These are phyloP conservation scores for Sebastes minor DNA, from an alignment of 2,797 vertebrate genomes.

Conservation along the genomic window DNA sequence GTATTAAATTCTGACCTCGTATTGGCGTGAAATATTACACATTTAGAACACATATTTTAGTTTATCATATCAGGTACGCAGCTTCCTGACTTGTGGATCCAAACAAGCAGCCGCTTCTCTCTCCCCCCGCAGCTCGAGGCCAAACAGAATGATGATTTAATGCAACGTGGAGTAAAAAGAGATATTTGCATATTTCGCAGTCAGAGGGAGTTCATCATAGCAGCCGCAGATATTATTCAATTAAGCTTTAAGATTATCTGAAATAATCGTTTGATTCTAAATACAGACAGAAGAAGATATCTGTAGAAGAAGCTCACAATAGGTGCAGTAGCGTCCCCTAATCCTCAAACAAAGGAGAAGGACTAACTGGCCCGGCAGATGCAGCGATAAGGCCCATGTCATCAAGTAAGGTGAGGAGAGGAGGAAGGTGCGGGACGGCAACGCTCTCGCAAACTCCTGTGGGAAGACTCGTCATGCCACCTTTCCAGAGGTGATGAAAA, in stretches of 20 bases:
- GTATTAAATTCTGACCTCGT: not conserved
- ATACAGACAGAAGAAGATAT: not conserved
- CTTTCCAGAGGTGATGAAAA: slow-evolving; percentile 74
- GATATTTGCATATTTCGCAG: slow-evolving; percentile 55
- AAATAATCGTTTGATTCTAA: slow-evolving; percentile 22
- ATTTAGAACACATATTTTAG: not conserved
- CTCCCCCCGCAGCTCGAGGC: slow-evolving; percentile 9
- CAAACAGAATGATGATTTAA: slow-evolving; percentile 42
- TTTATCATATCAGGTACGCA: not conserved
- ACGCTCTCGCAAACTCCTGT: slow-evolving; percentile 54
- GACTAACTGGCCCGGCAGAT: slow-evolving; percentile 55
- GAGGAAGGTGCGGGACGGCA: slow-evolving; percentile 48
- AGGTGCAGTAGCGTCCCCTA: slow-evolving; percentile 32
- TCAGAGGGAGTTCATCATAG: slow-evolving; percentile 28
- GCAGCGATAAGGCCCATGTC: slow-evolving; percentile 64
- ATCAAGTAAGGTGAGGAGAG: slow-evolving; percentile 49
- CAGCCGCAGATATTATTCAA: slow-evolving; percentile 21
- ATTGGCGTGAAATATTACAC: not conserved
- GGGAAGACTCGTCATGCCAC: slow-evolving; percentile 72
- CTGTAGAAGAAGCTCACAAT: slow-evolving; percentile 1
- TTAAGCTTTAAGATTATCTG: slow-evolving; percentile 13
- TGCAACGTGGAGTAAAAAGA: slow-evolving; percentile 22
- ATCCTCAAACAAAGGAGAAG: slow-evolving; percentile 55
- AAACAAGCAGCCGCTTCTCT: slow-evolving; percentile 10
- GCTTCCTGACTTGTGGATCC: slow-evolving; percentile 8